Evolutionary conservation across 2,113 vertebrate species (phyloP).

Genomic region (Antechinus stuartii): DNA sequence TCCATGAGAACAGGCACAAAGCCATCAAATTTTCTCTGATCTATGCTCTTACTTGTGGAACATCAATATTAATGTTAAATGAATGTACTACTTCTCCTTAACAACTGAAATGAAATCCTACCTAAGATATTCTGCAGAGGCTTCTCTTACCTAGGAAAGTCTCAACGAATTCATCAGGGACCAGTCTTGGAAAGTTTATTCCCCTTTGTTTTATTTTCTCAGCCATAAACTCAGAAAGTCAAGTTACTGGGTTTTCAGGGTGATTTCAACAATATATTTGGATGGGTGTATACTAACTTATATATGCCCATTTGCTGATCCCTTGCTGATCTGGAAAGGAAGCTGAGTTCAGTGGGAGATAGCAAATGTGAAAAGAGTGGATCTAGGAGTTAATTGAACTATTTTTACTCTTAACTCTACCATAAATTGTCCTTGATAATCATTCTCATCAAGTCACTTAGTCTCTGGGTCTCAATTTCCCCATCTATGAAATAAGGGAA

Average conservation of each 20-base stretch:
- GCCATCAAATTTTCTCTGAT: background rate
- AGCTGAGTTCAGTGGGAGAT: background rate
- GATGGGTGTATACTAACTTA: conserved; percentile 16
- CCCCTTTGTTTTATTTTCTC: background rate
- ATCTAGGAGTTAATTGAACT: background rate
- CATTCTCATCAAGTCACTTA: no score
- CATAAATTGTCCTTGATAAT: no score
- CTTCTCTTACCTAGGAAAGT: background rate
- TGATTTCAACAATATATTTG: conserved; percentile 29
- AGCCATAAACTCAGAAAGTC: conserved; percentile 11
- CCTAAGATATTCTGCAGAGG: background rate
- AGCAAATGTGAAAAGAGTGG: background rate
- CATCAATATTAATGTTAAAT: background rate
- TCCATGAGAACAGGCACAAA: background rate
- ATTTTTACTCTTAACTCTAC: background rate
- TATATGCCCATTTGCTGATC: background rate
- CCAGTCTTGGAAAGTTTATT: background rate
- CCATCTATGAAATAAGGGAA: no score
- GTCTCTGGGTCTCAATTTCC: no score
- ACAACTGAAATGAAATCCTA: background rate
- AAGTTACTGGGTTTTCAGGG: background rate
- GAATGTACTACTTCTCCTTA: background rate
- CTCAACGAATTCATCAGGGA: background rate
- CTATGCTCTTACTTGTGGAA: background rate
- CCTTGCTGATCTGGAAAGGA: background rate